phyloP scores from a whole-genome alignment of 2,888 invertebrate genomes.

The Drosophila rubida region DNA sequence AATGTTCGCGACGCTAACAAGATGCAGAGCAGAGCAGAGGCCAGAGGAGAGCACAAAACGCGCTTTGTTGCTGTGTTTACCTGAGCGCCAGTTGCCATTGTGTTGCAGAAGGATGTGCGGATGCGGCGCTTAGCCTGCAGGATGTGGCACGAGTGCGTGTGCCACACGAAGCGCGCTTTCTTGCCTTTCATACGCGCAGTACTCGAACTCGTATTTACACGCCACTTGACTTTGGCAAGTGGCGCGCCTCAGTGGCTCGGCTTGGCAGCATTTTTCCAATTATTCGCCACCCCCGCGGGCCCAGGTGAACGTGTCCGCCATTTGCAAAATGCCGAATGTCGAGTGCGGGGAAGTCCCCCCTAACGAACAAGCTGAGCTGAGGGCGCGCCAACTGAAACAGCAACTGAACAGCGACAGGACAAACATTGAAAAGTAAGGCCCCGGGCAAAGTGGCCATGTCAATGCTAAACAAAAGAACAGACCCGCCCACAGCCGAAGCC shows the following conservation, averaged over 20 bases:
- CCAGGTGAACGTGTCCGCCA: slow-evolving; percentile 62
- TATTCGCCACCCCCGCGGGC: slow-evolving; percentile 36
- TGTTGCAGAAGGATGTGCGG: slow-evolving; percentile 34
- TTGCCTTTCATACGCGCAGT: slow-evolving; percentile 22
- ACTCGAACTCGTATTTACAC: slow-evolving; percentile 67
- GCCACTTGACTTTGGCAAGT: slow-evolving; percentile 83
- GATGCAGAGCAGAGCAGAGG: slow-evolving; percentile 8
- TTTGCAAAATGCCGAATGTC: slow-evolving; percentile 63
- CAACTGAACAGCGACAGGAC: slow-evolving; percentile 60
- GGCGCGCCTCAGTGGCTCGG: slow-evolving; percentile 37
- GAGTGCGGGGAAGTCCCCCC: slow-evolving; percentile 3
- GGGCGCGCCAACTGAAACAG: slow-evolving; percentile 49
- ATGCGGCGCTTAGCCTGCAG: slow-evolving; percentile 60
- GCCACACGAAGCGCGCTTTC: slow-evolving; percentile 31
- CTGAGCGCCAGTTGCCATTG: slow-evolving; percentile 53
- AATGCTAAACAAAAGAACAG: slow-evolving; percentile 81
- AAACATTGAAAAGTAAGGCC: slow-evolving; percentile 72
- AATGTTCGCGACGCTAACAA: slow-evolving; percentile 76
- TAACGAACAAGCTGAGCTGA: no score
- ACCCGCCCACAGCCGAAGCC: slow-evolving; percentile 24
- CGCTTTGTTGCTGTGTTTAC: slow-evolving; percentile 61
- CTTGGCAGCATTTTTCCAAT: slow-evolving; percentile 66
- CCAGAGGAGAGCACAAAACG: neutral
- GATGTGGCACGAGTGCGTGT: slow-evolving; percentile 50
- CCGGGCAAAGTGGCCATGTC: slow-evolving; percentile 83